Conservation (phyloP, 2,888 invertebrate species). For the Entomobrya multifasciata region DNA sequence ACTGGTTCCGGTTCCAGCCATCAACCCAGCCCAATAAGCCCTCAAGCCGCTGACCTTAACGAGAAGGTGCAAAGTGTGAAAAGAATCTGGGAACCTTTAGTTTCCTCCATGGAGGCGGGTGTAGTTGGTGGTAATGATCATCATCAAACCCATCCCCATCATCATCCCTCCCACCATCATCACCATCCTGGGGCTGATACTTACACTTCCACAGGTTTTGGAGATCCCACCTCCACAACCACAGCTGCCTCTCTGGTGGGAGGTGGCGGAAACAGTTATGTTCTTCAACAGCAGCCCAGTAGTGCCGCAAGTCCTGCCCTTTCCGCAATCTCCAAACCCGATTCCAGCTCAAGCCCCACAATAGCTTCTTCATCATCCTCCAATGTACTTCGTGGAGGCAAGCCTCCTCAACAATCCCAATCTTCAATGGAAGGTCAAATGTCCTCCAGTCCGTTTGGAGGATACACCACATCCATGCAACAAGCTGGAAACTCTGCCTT, state of each 20-base stretch:
- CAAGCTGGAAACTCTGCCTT: constrained; percentile 73
- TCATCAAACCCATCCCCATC: too few relatives aligned
- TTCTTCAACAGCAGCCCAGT: constrained; percentile 69
- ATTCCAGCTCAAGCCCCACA: constrained; percentile 77
- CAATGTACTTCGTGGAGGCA: too few relatives aligned
- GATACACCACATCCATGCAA: constrained; percentile 71
- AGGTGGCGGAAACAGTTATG: too few relatives aligned
- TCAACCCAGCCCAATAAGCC: constrained; percentile 79
- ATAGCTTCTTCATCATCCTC: too few relatives aligned
- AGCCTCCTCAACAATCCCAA: constrained; percentile 9
- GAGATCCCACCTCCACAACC: too few relatives aligned
- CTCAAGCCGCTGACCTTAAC: constrained; percentile 76
- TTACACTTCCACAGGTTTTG: too few relatives aligned
- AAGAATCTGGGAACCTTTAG: constrained; percentile 75
- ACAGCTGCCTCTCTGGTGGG: too few relatives aligned
- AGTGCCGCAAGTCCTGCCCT: constrained; percentile 76
- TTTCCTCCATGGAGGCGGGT: constrained; percentile 75
- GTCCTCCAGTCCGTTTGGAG: constrained; percentile 63
- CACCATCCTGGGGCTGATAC: too few relatives aligned
- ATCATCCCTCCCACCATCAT: too few relatives aligned
- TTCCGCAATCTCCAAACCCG: constrained; percentile 79
- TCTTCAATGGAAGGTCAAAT: constrained; percentile 23
- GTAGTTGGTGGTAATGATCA: too few relatives aligned
- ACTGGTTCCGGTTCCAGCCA: constrained; percentile 68
- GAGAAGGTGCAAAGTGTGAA: constrained; percentile 78